A percentile compares a stretch with the other conserved stretches of the same genome.
phyloP scores from a whole-genome alignment of 1,140 invertebrate species.

The Whitmania pigra region DNA sequence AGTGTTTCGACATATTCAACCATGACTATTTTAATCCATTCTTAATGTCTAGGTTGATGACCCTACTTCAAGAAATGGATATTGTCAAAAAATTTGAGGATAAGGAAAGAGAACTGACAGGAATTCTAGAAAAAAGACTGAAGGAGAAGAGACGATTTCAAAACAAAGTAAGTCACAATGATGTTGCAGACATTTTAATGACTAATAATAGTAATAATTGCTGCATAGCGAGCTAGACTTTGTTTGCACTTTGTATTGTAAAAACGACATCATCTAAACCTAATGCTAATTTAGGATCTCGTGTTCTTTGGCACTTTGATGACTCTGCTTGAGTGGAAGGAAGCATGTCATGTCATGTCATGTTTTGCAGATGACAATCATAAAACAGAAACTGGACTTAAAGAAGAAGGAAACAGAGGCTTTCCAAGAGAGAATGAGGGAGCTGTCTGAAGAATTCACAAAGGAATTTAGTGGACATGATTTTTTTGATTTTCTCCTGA shows the following conservation, averaged over 20 bases:
- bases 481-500: constrained; percentile 57
- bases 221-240: neutral
- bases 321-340: too few species aligned
- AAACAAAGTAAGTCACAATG: neutral
- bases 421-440: constrained; percentile 48
- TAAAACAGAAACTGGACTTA: constrained; percentile 49
- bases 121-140: neutral
- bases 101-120: neutral
- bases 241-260: neutral
- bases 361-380: constrained; percentile 36
- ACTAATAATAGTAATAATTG: neutral
- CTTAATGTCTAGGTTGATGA: neutral
- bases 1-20: neutral
- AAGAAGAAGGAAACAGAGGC: constrained; percentile 48
- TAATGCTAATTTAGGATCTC: neutral
- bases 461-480: constrained; percentile 49
- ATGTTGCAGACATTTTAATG: neutral
- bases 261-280: too few species aligned
- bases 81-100: neutral
- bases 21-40: neutral
- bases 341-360: neutral
- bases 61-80: neutral
- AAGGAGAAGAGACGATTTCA: neutral
- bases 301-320: too few species aligned
- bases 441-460: constrained; percentile 48